phyloP scores from a whole-genome alignment of 2,113 vertebrate species.

The Odobenus rosmarus region DNA sequence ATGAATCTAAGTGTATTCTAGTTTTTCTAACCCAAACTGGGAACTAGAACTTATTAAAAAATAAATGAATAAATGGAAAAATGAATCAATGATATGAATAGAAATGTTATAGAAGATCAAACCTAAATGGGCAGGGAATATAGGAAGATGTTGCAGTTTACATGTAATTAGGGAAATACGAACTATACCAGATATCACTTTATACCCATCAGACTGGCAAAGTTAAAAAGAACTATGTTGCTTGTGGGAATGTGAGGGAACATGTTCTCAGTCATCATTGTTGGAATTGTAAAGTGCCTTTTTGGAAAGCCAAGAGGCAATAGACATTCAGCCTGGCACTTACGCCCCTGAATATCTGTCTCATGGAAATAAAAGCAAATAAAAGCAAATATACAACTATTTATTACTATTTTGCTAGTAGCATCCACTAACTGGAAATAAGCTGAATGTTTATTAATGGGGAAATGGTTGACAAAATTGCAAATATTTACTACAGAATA shows the following conservation, averaged over 20 bases:
- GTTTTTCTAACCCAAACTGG: not conserved
- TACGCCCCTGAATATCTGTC: not conserved
- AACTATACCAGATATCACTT: not conserved
- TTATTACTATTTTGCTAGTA: not conserved
- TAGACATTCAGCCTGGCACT: not conserved
- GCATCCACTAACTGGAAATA: not conserved
- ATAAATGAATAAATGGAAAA: not conserved
- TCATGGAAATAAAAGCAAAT: not conserved
- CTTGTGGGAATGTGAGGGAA: not conserved
- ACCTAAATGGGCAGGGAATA: not conserved
- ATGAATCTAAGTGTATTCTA: not conserved
- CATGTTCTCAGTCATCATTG: not conserved
- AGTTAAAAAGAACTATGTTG: not conserved
- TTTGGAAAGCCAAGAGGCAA: not conserved
- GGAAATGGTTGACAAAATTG: not conserved
- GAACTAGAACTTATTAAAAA: not conserved
- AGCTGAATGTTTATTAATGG: not conserved
- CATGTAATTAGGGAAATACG: not conserved
- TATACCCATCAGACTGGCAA: not conserved
- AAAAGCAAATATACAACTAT: not conserved
- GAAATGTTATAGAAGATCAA: not conserved
- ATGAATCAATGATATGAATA: not conserved
- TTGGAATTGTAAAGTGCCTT: not conserved
- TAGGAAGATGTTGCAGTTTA: not conserved
- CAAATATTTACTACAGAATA: not conserved